Conservation (phyloP, 1,140 invertebrate species). For the Lysiphlebus fabarum region DNA sequence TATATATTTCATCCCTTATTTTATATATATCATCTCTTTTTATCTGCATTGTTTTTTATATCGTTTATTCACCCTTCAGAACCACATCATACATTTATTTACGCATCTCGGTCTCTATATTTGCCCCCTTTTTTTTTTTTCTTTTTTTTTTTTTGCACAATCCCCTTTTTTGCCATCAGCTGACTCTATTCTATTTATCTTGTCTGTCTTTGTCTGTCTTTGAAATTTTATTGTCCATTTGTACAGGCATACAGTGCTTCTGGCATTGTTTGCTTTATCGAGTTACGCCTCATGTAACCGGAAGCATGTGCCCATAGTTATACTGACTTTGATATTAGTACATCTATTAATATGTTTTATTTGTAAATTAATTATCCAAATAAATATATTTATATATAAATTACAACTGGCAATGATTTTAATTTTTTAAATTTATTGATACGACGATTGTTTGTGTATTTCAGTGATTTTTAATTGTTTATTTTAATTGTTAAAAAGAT, state of each 20-base stretch:
- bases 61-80: slow-evolving; percentile 46
- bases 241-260: slow-evolving; percentile 3
- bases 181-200: no score
- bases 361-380: no score
- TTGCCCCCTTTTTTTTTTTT: slow-evolving; percentile 13
- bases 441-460: no score
- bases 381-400: slow-evolving; percentile 22
- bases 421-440: no score
- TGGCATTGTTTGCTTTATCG: slow-evolving; percentile 50
- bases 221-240: neutral
- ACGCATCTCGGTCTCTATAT: slow-evolving; percentile 46
- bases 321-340: slow-evolving; percentile 20
- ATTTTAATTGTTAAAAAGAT: no score
- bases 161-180: neutral
- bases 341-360: slow-evolving; percentile 1
- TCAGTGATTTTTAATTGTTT: no score
- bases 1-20: slow-evolving; percentile 19
- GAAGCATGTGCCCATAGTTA: slow-evolving; percentile 49
- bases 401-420: slow-evolving; percentile 39
- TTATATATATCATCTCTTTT: neutral
- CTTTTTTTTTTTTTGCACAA: neutral
- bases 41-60: no score
- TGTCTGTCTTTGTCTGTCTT: neutral
- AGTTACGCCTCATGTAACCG: slow-evolving; percentile 45
- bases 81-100: slow-evolving; percentile 55